Evolutionary conservation across 2,888 invertebrate genomes (phyloP).

Genomic region (Polydrusus cervinus): DNA sequence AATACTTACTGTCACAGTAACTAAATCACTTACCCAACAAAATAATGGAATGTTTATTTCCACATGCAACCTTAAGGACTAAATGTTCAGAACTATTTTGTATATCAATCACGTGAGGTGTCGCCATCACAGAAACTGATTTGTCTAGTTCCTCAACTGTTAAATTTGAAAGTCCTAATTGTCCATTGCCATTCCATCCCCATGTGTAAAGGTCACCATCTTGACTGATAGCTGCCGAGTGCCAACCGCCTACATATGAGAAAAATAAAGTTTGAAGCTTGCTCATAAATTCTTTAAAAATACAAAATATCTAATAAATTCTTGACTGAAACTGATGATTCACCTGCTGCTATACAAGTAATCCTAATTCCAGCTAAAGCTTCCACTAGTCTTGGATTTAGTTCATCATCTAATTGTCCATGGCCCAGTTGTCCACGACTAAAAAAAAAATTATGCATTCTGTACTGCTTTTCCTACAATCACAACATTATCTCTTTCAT

Average conservation of each 20-base stretch:
- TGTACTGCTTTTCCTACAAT: neutral
- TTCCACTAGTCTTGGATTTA: constrained; percentile 79
- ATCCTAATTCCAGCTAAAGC: constrained; percentile 85
- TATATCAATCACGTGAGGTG: constrained; percentile 73
- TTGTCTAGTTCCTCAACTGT: constrained; percentile 54
- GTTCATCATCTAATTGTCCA: constrained; percentile 78
- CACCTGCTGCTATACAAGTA: constrained; percentile 77
- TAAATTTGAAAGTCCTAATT: constrained; percentile 80
- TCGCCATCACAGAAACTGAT: constrained; percentile 70
- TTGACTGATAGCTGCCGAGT: constrained; percentile 84
- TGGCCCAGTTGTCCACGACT: constrained; percentile 93
- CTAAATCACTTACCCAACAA: constrained; percentile 72
- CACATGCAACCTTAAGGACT: constrained; percentile 79
- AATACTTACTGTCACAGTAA: too few relatives aligned
- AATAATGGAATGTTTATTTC: constrained; percentile 83
- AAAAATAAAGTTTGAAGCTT: too few relatives aligned
- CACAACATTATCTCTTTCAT: too few relatives aligned
- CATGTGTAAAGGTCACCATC: constrained; percentile 90
- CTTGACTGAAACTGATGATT: neutral
- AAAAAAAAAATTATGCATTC: constrained; percentile 47
- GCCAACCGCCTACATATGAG: constrained; percentile 95
- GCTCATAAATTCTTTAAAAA: too few relatives aligned
- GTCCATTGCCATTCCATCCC: constrained; percentile 94
- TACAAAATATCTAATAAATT: neutral
- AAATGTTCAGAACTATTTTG: constrained; percentile 61